Conservation (phyloP, 2,888 invertebrate species). For the Pseudanteris insignis region DNA sequence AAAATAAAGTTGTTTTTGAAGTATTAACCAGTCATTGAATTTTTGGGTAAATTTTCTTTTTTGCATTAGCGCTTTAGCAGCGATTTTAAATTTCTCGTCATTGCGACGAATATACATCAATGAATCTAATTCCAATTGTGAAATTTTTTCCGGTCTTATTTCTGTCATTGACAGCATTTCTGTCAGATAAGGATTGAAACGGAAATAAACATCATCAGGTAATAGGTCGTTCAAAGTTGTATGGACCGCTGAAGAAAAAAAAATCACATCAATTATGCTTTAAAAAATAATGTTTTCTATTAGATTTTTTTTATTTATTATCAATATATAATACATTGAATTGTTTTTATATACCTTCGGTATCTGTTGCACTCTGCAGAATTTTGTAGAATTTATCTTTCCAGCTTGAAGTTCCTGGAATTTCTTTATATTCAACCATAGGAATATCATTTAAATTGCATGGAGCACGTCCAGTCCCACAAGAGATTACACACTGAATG, state of each 20-base stretch:
- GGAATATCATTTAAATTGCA: constrained; percentile 51
- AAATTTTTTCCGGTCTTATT: constrained; percentile 76
- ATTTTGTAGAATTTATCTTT: constrained; percentile 83
- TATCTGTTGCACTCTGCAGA: constrained; percentile 86
- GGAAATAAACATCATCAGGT: constrained; percentile 78
- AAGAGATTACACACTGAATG: constrained; percentile 82
- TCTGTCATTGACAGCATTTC: constrained; percentile 84
- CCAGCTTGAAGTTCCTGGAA: constrained; percentile 71
- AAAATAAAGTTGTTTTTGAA: too few relatives aligned
- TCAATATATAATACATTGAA: constrained; percentile 90
- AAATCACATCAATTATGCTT: background rate
- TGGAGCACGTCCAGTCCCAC: constrained; percentile 78
- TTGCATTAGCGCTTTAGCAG: constrained; percentile 68
- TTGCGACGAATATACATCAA: constrained; percentile 83
- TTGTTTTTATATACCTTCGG: constrained; percentile 73
- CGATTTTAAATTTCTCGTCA: constrained; percentile 78
- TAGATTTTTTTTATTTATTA: constrained; percentile 67
- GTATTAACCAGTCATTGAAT: constrained; percentile 65
- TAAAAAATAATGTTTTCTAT: too few relatives aligned
- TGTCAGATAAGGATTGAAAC: constrained; percentile 89
- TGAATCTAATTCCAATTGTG: constrained; percentile 78
- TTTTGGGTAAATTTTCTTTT: constrained; percentile 65
- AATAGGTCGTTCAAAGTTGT: constrained; percentile 79
- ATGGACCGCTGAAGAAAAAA: constrained; percentile 77
- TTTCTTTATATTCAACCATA: constrained; percentile 51